Evolutionary conservation across 2,797 vertebrate genomes (phyloP).

Genomic region (Eutrigla gurnardus): DNA sequence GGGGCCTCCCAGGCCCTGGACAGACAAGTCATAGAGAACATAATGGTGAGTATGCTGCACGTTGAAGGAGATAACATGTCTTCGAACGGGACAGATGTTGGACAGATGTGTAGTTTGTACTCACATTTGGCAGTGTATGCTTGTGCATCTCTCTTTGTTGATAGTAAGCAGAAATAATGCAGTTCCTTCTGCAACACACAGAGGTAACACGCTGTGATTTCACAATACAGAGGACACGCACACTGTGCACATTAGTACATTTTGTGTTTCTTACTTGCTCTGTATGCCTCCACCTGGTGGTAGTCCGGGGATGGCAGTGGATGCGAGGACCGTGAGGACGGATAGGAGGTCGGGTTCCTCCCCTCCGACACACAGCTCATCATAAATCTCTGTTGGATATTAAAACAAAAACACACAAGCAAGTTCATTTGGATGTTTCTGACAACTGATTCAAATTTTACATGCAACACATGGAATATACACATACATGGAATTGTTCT

Average conservation of each 20-base stretch:
- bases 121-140: conserved; percentile 71
- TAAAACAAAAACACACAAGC: conserved; percentile 32
- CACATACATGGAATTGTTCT: too few species aligned
- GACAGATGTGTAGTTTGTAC: conserved; percentile 25
- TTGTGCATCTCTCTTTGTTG: conserved; percentile 82
- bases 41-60: conserved; percentile 6
- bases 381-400: conserved; percentile 79
- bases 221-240: not conserved
- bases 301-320: conserved; percentile 83
- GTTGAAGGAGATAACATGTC: not conserved
- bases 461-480: too few species aligned
- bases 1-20: conserved; percentile 69
- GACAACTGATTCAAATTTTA: not conserved
- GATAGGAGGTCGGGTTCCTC: conserved; percentile 85
- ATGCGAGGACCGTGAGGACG: conserved; percentile 85
- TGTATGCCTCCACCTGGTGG: conserved; percentile 89
- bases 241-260: not conserved
- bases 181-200: conserved; percentile 83
- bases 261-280: conserved; percentile 81
- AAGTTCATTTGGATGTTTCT: not conserved
- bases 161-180: conserved; percentile 87
- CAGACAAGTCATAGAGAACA: conserved; percentile 34
- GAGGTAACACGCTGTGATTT: conserved; percentile 13
- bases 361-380: conserved; percentile 79
- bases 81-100: not conserved